Evolutionary conservation across 2,888 invertebrate species (phyloP).

Genomic region (Portevinia maculata): DNA sequence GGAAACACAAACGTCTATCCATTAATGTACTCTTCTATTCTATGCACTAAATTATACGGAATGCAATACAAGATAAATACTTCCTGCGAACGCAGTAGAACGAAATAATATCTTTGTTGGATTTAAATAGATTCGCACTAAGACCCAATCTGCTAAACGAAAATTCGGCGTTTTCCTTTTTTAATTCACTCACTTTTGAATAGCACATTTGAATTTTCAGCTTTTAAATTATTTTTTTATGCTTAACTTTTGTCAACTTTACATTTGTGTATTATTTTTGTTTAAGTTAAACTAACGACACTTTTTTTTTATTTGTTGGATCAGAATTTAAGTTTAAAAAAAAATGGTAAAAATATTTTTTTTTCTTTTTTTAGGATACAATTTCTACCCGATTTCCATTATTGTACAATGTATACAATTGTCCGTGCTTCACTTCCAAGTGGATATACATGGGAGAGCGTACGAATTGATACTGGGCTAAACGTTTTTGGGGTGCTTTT

Average conservation of each 20-base stretch:
- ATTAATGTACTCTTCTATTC: conserved; percentile 30
- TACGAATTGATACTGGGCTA: conserved; percentile 83
- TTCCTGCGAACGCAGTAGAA: conserved; percentile 63
- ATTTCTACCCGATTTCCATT: conserved; percentile 69
- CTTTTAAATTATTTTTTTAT: conserved; percentile 37
- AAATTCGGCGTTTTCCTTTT: conserved; percentile 56
- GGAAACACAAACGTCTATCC: conserved; percentile 53
- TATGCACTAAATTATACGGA: conserved; percentile 43
- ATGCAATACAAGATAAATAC: conserved; percentile 56
- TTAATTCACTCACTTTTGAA: conserved; percentile 67
- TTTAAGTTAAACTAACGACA: conserved; percentile 13
- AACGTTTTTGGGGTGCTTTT: conserved; percentile 78
- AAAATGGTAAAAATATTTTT: conserved; percentile 31
- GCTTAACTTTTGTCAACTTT: conserved; percentile 42
- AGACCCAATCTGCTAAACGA: conserved; percentile 39
- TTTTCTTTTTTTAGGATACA: conserved; percentile 30
- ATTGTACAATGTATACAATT: conserved; percentile 64
- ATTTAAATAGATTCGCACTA: conserved; percentile 58
- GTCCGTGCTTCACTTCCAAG: conserved; percentile 65
- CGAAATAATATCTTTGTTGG: conserved; percentile 36
- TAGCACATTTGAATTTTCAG: conserved; percentile 62
- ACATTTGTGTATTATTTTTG: conserved; percentile 37
- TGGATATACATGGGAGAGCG: conserved; percentile 79
- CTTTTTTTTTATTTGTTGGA: conserved; percentile 10
- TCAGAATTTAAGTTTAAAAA: conserved; percentile 36